These are phyloP conservation scores for Papilio helenus DNA, from an alignment of 1,140 invertebrate species.

Conservation along the genomic window DNA sequence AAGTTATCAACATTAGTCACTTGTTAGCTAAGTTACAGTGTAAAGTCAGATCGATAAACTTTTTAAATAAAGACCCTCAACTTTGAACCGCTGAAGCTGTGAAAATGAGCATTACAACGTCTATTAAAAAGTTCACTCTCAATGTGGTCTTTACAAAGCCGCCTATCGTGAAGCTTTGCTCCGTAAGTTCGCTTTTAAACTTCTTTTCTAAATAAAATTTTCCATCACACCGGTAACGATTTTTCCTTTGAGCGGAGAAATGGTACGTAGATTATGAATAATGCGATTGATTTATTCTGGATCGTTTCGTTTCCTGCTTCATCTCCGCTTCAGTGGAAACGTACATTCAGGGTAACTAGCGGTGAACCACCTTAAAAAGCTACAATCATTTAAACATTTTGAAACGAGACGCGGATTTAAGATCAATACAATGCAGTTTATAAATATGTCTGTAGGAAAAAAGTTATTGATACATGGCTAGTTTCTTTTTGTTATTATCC, in stretches of 20 bases:
- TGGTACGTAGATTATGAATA: not conserved
- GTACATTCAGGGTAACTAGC: not conserved
- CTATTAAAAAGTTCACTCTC: constrained; percentile 6
- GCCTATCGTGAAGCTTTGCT: not conserved
- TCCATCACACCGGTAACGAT: not conserved
- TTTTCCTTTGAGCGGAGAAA: not conserved
- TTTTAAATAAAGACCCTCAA: not conserved
- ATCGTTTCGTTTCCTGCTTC: not conserved
- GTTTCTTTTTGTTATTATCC: too few relatives aligned
- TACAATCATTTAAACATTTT: too few relatives aligned
- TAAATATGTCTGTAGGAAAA: too few relatives aligned
- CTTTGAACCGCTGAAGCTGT: not conserved
- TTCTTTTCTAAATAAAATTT: constrained; percentile 9
- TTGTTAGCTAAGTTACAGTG: too few relatives aligned
- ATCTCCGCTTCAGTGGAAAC: not conserved
- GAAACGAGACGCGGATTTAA: too few relatives aligned
- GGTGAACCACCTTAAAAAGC: too few relatives aligned
- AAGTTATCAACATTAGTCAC: not conserved
- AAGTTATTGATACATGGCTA: too few relatives aligned
- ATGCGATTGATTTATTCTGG: constrained; percentile 19
- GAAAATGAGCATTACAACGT: not conserved
- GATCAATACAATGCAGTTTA: too few relatives aligned
- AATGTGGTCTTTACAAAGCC: constrained; percentile 6
- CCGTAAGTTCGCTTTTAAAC: not conserved
- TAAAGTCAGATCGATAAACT: not conserved